A percentile compares a stretch with the other conserved stretches of the same genome.
Evolutionary conservation across 2,888 invertebrate genomes (phyloP).

Genomic region (Lydus trimaculatus): DNA sequence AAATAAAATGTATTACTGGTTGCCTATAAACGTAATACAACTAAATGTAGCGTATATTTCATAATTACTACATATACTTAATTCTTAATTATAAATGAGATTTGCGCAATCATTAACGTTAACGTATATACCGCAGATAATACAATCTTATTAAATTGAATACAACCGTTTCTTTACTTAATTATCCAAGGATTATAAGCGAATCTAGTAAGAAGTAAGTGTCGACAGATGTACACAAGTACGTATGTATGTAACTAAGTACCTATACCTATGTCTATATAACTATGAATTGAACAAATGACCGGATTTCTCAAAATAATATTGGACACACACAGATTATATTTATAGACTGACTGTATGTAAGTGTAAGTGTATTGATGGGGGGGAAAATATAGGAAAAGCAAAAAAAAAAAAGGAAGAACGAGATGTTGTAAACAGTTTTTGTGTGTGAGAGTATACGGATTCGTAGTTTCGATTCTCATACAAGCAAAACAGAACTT

Average conservation of each 20-base stretch:
- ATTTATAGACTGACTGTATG: background rate
- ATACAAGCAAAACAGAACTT: background rate
- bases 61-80: no score
- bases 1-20: constrained; percentile 7
- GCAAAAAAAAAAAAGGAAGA: background rate
- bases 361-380: background rate
- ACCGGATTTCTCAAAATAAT: background rate
- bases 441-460: background rate
- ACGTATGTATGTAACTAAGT: no score
- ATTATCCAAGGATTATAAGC: no score
- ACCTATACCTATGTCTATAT: background rate
- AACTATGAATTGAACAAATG: background rate
- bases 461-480: background rate
- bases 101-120: no score
- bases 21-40: background rate
- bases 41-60: no score
- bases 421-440: background rate
- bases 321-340: constrained; percentile 2
- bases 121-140: no score
- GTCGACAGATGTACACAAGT: no score
- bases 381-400: no score
- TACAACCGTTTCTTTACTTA: no score
- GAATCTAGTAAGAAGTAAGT: no score
- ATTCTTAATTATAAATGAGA: no score
- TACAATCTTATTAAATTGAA: no score